Conservation (phyloP, 1,140 invertebrate genomes). For the Zaprionus taronus region DNA sequence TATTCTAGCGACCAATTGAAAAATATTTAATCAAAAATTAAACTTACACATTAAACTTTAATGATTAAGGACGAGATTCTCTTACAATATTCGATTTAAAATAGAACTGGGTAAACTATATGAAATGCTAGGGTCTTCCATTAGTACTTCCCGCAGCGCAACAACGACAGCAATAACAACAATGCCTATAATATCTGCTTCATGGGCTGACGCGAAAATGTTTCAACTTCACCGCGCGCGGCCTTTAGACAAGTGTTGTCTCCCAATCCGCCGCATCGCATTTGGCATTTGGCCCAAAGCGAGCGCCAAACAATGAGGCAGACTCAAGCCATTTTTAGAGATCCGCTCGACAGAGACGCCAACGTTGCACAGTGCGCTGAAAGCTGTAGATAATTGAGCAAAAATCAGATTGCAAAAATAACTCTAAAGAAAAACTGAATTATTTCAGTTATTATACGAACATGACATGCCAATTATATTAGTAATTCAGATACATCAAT, state of each 20-base stretch:
- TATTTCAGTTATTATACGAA: background rate
- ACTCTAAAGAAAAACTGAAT: background rate
- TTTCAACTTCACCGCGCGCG: conserved; percentile 66
- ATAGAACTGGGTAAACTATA: conserved; percentile 1
- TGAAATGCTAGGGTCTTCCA: background rate
- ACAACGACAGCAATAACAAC: background rate
- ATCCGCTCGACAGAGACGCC: conserved; percentile 18
- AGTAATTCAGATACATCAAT: too few relatives aligned
- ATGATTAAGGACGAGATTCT: too few relatives aligned
- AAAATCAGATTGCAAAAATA: background rate
- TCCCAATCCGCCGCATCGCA: conserved; percentile 55
- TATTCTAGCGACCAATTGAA: too few relatives aligned
- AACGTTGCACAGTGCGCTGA: conserved; percentile 26
- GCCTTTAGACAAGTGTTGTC: conserved; percentile 60
- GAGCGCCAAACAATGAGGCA: conserved; percentile 30
- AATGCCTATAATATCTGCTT: conserved; percentile 33
- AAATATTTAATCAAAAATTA: background rate
- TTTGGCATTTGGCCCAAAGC: conserved; percentile 68
- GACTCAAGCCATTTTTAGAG: conserved; percentile 28
- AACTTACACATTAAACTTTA: too few relatives aligned
- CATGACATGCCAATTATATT: too few relatives aligned
- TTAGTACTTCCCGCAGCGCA: conserved; percentile 26
- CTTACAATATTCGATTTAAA: background rate
- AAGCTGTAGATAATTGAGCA: background rate
- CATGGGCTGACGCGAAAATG: conserved; percentile 13